Conservation (phyloP, 2,888 invertebrate species). For the Dicranocentrus wangi region DNA sequence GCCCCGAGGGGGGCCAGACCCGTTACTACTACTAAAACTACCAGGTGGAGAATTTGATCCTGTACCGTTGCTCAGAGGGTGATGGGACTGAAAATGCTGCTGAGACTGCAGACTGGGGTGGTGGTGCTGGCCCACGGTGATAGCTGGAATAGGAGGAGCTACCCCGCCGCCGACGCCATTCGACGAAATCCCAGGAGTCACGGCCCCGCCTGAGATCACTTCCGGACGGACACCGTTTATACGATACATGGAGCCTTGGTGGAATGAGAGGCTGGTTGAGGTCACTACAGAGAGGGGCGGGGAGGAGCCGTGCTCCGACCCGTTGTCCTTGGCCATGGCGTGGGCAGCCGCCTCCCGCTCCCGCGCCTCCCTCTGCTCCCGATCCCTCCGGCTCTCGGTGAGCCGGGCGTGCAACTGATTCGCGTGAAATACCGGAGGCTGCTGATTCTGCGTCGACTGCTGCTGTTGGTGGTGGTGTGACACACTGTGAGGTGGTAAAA, state of each 20-base stretch:
- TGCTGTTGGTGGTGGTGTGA: constrained; percentile 51
- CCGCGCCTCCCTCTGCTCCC: constrained; percentile 48
- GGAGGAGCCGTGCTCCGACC: constrained; percentile 58
- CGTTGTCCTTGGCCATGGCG: constrained; percentile 51
- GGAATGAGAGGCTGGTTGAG: constrained; percentile 73
- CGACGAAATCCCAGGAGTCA: constrained; percentile 62
- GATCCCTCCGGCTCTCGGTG: constrained; percentile 61
- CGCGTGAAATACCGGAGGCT: constrained; percentile 61
- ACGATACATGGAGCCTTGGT: constrained; percentile 74
- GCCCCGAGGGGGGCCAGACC: constrained; percentile 47
- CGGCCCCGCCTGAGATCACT: constrained; percentile 80
- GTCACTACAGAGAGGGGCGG: constrained; percentile 72
- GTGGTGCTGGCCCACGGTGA: constrained; percentile 37
- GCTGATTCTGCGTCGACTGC: no score
- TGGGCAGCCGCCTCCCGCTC: constrained; percentile 39
- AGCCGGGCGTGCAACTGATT: constrained; percentile 70
- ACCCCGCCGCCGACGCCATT: constrained; percentile 22
- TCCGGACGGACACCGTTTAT: constrained; percentile 89
- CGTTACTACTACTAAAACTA: constrained; percentile 55
- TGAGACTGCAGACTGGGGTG: constrained; percentile 41
- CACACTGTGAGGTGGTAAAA: constrained; percentile 63
- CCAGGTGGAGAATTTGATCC: constrained; percentile 69
- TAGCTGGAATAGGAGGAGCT: constrained; percentile 42
- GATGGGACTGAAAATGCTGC: constrained; percentile 66
- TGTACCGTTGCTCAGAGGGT: constrained; percentile 55